These are phyloP conservation scores for Eublepharis macularius DNA, from an alignment of 2,113 vertebrate genomes.

Conservation along the genomic window DNA sequence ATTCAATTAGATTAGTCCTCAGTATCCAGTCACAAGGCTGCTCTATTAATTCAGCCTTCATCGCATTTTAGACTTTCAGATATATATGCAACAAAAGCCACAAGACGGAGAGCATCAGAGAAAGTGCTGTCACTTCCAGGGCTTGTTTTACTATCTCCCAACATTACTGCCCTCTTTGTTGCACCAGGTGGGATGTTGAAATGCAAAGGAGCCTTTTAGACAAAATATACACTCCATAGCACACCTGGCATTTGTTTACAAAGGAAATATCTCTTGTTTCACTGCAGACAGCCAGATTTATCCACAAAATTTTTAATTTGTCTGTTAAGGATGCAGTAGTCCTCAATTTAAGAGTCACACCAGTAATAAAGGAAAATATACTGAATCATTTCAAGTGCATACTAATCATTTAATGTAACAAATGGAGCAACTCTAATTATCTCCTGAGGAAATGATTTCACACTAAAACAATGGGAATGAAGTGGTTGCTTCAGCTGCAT, in stretches of 20 bases:
- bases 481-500: constrained; percentile 81
- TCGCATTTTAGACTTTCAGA: background rate
- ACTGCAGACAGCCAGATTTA: constrained; percentile 71
- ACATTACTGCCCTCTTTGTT: constrained; percentile 52
- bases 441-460: constrained; percentile 88
- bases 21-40: background rate
- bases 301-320: constrained; percentile 82
- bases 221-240: constrained; percentile 36
- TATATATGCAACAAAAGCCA: background rate
- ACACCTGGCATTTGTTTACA: constrained; percentile 78
- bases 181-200: constrained; percentile 55
- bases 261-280: constrained; percentile 75
- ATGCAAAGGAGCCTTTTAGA: constrained; percentile 61
- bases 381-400: constrained; percentile 84
- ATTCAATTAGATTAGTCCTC: background rate
- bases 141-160: constrained; percentile 39
- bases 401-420: constrained; percentile 88
- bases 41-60: constrained; percentile 1
- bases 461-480: constrained; percentile 85
- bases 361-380: constrained; percentile 84
- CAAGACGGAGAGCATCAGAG: constrained; percentile 51
- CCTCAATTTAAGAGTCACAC: constrained; percentile 85
- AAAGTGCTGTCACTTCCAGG: constrained; percentile 52
- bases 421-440: constrained; percentile 89
- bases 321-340: constrained; percentile 73